Percentiles rank a stretch among this genome's conserved stretches.
Evolutionary conservation across 2,113 vertebrate genomes (phyloP).

Genomic region (Rafetus swinhoei): DNA sequence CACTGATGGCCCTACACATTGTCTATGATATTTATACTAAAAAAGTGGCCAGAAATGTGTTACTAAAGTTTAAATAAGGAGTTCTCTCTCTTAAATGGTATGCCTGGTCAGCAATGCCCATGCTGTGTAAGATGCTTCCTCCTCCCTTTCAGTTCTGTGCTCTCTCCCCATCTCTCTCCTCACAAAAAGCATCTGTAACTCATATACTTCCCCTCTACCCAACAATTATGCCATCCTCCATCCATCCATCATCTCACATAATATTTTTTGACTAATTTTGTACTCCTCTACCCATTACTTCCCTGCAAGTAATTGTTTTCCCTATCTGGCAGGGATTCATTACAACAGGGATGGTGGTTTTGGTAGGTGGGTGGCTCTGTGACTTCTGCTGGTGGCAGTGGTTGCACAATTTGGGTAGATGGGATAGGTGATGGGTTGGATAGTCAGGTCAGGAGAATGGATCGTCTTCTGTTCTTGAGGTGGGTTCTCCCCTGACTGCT

Average conservation of each 20-base stretch:
- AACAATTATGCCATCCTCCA: not conserved
- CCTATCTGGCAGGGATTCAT: not conserved
- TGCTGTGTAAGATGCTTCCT: not conserved
- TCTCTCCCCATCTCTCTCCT: not conserved
- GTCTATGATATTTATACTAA: not conserved
- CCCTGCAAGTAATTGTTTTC: not conserved
- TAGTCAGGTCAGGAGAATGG: not conserved
- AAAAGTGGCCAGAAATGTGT: not conserved
- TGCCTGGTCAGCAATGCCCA: not conserved
- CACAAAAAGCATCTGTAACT: not conserved
- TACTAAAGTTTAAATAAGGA: not conserved
- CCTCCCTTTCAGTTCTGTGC: no score
- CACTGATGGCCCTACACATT: no score
- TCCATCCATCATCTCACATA: not conserved
- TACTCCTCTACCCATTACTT: not conserved
- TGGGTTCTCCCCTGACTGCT: not conserved
- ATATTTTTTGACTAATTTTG: not conserved
- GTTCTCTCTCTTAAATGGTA: not conserved
- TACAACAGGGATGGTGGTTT: accelerated
- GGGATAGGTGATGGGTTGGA: not conserved
- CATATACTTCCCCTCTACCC: not conserved
- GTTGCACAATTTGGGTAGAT: not conserved
- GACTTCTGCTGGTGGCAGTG: not conserved
- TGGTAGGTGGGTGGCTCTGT: not conserved
- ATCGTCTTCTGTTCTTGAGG: not conserved